These are phyloP conservation scores for Scaptomyza parva DNA, from an alignment of 2,888 invertebrate genomes.

Conservation along the genomic window DNA sequence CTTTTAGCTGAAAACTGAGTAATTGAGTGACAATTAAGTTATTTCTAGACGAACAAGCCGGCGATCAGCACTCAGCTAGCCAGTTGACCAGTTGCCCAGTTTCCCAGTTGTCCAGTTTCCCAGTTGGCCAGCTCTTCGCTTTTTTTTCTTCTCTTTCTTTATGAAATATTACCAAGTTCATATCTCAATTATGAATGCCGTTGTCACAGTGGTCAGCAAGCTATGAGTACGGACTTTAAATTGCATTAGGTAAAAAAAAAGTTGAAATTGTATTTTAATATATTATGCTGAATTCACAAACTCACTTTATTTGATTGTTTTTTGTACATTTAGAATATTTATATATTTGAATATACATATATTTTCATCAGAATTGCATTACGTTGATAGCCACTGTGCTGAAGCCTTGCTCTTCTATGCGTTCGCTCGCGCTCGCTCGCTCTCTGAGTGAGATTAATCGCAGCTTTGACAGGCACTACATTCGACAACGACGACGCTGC, in stretches of 20 bases:
- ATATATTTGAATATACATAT: too few species aligned
- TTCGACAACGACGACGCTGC: slow-evolving; percentile 59
- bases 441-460: slow-evolving; percentile 83
- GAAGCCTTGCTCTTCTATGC: slow-evolving; percentile 17
- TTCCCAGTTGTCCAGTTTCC: slow-evolving; percentile 23
- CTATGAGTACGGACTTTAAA: background rate
- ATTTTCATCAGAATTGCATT: slow-evolving; percentile 10
- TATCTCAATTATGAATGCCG: slow-evolving; percentile 82
- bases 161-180: slow-evolving; percentile 83
- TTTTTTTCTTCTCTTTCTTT: slow-evolving; percentile 58
- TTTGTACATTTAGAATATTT: background rate
- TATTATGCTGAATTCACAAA: too few species aligned
- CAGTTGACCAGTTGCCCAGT: slow-evolving; percentile 24
- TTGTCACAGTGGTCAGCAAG: slow-evolving; percentile 44
- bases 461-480: slow-evolving; percentile 77
- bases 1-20: slow-evolving; percentile 83
- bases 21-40: slow-evolving; percentile 84
- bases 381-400: slow-evolving; percentile 25
- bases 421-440: slow-evolving; percentile 28
- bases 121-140: slow-evolving; percentile 20
- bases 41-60: slow-evolving; percentile 79
- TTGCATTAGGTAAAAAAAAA: background rate
- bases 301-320: too few species aligned
- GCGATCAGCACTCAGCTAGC: slow-evolving; percentile 55
- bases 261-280: too few species aligned